Conservation (phyloP, 2,797 vertebrate genomes). For the Remorina albescens region DNA sequence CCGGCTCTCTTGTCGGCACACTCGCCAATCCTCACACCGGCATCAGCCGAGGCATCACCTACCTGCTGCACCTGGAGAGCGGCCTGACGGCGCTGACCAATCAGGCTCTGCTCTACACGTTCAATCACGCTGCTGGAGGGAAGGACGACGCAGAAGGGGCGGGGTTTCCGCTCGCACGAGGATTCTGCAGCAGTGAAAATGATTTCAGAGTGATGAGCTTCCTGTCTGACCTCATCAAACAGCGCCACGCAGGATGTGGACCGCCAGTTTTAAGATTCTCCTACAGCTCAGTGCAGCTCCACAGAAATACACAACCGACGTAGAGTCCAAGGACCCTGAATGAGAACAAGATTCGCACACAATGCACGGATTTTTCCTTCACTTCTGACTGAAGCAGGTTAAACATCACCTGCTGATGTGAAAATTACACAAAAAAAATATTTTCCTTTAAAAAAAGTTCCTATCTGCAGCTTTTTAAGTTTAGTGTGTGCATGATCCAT, state of each 20-base stretch:
- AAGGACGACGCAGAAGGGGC: constrained; percentile 54
- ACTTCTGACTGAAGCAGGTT: background rate
- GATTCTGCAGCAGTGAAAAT: constrained; percentile 76
- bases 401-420: constrained; percentile 16
- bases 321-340: constrained; percentile 17
- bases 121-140: constrained; percentile 74
- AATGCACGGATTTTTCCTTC: constrained; percentile 7
- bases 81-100: constrained; percentile 89
- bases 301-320: constrained; percentile 64
- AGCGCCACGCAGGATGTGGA: constrained; percentile 83
- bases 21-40: constrained; percentile 88
- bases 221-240: constrained; percentile 92
- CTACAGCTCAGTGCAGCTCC: constrained; percentile 82
- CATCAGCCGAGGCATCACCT: constrained; percentile 91
- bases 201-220: constrained; percentile 89
- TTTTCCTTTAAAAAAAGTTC: constrained; percentile 24
- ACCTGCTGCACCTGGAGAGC: constrained; percentile 91
- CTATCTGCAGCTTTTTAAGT: constrained; percentile 32
- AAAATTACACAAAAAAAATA: background rate
- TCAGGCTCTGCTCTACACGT: constrained; percentile 90
- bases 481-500: constrained; percentile 9
- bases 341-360: background rate
- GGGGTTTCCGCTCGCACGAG: constrained; percentile 69
- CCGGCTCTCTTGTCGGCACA: constrained; percentile 84
- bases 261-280: constrained; percentile 87